These are phyloP conservation scores for Stictonetta naevosa DNA, from an alignment of 2,113 vertebrate genomes.

Conservation along the genomic window DNA sequence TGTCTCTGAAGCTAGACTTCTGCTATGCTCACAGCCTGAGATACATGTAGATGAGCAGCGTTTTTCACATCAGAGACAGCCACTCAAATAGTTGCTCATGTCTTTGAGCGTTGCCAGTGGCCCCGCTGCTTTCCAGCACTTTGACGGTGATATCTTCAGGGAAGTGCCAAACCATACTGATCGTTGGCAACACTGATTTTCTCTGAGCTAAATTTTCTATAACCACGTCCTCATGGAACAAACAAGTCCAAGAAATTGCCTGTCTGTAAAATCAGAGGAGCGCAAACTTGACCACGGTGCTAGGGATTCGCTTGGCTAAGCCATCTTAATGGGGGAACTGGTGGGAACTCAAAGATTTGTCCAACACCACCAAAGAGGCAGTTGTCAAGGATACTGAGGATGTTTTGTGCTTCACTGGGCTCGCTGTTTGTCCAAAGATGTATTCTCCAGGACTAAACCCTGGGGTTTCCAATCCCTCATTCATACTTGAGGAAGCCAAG, in stretches of 20 bases:
- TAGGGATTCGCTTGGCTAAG: background rate
- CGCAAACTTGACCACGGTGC: background rate
- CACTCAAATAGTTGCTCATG: background rate
- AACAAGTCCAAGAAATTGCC: background rate
- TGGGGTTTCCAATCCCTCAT: background rate
- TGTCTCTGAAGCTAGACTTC: background rate
- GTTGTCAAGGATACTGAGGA: background rate
- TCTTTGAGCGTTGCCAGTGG: background rate
- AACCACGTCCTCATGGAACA: background rate
- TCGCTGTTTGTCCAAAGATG: background rate
- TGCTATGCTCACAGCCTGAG: background rate
- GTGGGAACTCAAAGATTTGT: background rate
- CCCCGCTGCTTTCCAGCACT: background rate
- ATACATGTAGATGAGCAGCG: background rate
- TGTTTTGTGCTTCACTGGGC: background rate
- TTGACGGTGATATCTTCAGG: background rate
- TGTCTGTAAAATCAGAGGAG: background rate
- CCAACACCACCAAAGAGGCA: background rate
- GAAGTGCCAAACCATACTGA: background rate
- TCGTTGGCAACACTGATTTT: background rate
- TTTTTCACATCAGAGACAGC: background rate
- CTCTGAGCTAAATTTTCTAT: background rate
- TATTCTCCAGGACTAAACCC: background rate
- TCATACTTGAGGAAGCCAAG: background rate
- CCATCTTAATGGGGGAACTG: background rate